Percentiles rank a stretch among this genome's conserved stretches.
Evolutionary conservation across 2,888 invertebrate genomes (phyloP).

Genomic region (Sarcophaga variegata): DNA sequence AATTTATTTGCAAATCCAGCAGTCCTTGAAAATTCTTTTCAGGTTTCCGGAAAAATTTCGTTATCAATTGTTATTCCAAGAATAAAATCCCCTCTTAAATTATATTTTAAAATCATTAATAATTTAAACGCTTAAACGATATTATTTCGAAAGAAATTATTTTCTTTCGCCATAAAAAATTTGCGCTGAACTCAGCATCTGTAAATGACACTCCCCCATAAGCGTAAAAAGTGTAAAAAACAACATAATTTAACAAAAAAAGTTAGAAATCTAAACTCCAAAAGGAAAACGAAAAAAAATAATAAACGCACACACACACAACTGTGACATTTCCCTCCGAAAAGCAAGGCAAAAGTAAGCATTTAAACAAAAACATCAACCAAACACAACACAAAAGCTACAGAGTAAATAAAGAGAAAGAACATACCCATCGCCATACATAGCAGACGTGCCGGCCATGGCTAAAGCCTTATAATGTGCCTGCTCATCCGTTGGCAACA

Average conservation of each 20-base stretch:
- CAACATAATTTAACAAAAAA: background rate
- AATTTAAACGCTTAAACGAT: background rate
- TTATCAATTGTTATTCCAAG: too few species aligned
- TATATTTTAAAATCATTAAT: background rate
- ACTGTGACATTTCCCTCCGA: background rate
- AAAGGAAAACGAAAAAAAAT: background rate
- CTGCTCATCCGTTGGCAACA: conserved; percentile 92
- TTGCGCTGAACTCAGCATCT: background rate
- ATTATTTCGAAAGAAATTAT: background rate
- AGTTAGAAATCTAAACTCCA: too few species aligned
- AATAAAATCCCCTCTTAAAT: background rate
- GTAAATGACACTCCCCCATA: conserved; percentile 32
- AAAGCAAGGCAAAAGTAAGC: background rate
- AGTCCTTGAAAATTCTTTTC: too few species aligned
- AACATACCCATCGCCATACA: conserved; percentile 78
- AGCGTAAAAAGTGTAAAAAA: conserved; percentile 1
- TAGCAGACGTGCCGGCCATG: conserved; percentile 83
- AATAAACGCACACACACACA: too few species aligned
- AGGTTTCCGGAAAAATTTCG: too few species aligned
- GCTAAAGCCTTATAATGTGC: conserved; percentile 92
- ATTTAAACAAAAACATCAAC: conserved; percentile 4
- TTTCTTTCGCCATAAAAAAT: background rate
- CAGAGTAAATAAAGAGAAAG: conserved; percentile 22
- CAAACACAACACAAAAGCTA: background rate
- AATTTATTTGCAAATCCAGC: too few species aligned